Conservation (phyloP, 2,888 invertebrate genomes). For the Agonopterix alstromeriana region DNA sequence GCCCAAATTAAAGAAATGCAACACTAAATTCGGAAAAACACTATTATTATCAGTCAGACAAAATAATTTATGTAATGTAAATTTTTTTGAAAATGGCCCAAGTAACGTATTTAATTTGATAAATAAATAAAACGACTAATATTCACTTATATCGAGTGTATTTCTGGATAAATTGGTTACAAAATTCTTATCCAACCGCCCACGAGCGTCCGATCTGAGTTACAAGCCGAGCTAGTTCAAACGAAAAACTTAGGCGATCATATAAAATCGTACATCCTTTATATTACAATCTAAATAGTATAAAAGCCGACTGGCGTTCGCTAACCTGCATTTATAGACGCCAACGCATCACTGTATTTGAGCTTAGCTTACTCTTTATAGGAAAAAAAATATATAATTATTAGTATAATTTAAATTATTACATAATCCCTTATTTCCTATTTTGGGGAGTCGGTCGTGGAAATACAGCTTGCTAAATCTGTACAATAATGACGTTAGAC, state of each 20-base stretch:
- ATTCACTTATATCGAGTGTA: conserved; percentile 74
- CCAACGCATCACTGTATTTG: conserved; percentile 47
- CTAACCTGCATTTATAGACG: conserved; percentile 40
- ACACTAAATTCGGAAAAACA: too few species aligned
- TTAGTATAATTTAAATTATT: conserved; percentile 75
- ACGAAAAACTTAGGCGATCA: conserved; percentile 47
- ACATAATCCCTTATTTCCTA: conserved; percentile 61
- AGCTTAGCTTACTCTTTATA: conserved; percentile 73
- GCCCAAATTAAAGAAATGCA: too few species aligned
- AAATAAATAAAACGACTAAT: conserved; percentile 60
- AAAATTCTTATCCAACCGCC: conserved; percentile 67
- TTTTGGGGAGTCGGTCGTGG: conserved; percentile 19
- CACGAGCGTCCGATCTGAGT: conserved; percentile 30
- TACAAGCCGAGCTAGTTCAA: conserved; percentile 50
- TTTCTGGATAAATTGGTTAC: conserved; percentile 75
- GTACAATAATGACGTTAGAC: conserved; percentile 26
- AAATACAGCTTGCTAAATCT: conserved; percentile 31
- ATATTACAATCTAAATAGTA: conserved; percentile 66
- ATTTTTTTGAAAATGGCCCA: too few species aligned
- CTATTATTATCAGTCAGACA: too few species aligned
- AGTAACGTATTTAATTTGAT: too few species aligned
- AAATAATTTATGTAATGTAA: too few species aligned
- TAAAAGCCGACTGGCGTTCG: conserved; percentile 61
- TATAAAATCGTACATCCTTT: conserved; percentile 54
- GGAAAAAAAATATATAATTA: conserved; percentile 68